Evolutionary conservation across 2,888 invertebrate species (phyloP), one percentile per base, ranked within the genome.

Genomic region (Lithophane socia): DNA sequence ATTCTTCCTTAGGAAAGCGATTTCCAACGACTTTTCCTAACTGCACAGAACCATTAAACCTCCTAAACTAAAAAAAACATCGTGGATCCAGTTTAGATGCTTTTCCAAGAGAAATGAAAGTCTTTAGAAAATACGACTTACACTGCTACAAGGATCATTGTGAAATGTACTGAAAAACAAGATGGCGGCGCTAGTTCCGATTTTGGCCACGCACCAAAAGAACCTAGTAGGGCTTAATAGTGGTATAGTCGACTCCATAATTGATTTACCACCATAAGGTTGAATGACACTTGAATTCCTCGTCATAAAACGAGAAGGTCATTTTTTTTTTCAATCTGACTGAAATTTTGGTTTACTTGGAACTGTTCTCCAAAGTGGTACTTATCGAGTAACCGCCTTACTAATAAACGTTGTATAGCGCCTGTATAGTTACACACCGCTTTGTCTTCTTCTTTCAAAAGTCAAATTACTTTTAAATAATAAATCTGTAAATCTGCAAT

Each of bases 11-110:
- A 49, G 3, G 13, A 44, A 49, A 67, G 13, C 58, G 18, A n/a
- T 78, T 77, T 60, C n/a, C 16, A 44, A 60, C 10, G 8, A 37
- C 3, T 78, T 77, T 49, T 49, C n/a, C 44, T 18, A 18, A 1
- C 3, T n/a, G n/a, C 16, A 16, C 5, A 7, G 16, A 4, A 70
- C 21, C 24, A 72, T 60, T 49, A n/a, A n/a, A 16, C 3, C 10
- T 21, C 13, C 2, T 2, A 52, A 52, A 52, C 18, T 49, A 49
- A 16, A 49, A 37, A 44, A 37, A n/a, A 18, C 3, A 67, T 7
- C 0, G 21, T 10, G 18, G 0, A 2, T 4, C 4, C 13, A 64
- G 21, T 56, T 56, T 3, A 21, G 21, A 1, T 21, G 16, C 0
- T 29, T 73, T 74, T 29, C 16, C 29, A 44, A n/a, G 3, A 52